A percentile compares a stretch with the other conserved stretches of the same genome.
phyloP scores from a whole-genome alignment of 2,888 invertebrate species.

The Ctena decussata region DNA sequence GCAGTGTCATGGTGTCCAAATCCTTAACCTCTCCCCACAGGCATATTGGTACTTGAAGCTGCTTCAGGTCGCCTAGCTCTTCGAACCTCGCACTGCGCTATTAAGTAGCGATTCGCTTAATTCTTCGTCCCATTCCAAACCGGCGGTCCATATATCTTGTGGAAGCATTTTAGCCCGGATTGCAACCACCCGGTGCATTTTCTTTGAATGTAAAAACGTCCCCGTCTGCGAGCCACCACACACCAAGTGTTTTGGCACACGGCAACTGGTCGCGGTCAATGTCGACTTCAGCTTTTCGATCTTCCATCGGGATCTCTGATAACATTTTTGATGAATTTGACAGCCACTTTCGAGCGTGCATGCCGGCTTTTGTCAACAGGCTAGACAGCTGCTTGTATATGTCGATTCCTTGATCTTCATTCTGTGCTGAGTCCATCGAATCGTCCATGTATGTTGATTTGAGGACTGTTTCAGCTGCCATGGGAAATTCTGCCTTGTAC shows the following conservation, averaged over 20 bases:
- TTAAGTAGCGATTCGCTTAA: conserved; percentile 16
- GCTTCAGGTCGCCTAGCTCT: conserved; percentile 39
- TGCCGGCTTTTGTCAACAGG: conserved; percentile 7
- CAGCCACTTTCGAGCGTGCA: background rate
- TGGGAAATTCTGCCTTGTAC: conserved; percentile 13
- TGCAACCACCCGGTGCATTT: conserved; percentile 24
- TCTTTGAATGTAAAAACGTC: conserved; percentile 3
- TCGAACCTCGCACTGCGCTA: conserved; percentile 45
- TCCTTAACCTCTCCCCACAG: background rate
- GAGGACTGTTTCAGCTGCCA: conserved; percentile 25
- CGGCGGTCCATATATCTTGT: conserved; percentile 73
- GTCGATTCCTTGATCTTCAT: conserved; percentile 13
- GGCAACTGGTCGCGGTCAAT: background rate
- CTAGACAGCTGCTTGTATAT: conserved; percentile 12
- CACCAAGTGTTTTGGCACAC: too few relatives aligned
- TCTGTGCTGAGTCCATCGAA: conserved; percentile 21
- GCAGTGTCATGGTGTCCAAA: background rate
- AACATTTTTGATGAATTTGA: conserved; percentile 7
- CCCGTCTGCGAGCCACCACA: background rate
- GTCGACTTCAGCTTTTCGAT: background rate
- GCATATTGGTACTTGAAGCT: conserved; percentile 44
- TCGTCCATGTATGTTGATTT: conserved; percentile 46
- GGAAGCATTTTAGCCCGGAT: conserved; percentile 73
- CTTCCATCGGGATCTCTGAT: background rate
- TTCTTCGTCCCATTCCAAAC: conserved; percentile 76